Conservation (phyloP, 1,140 invertebrate species). For the Bombus confusus region DNA sequence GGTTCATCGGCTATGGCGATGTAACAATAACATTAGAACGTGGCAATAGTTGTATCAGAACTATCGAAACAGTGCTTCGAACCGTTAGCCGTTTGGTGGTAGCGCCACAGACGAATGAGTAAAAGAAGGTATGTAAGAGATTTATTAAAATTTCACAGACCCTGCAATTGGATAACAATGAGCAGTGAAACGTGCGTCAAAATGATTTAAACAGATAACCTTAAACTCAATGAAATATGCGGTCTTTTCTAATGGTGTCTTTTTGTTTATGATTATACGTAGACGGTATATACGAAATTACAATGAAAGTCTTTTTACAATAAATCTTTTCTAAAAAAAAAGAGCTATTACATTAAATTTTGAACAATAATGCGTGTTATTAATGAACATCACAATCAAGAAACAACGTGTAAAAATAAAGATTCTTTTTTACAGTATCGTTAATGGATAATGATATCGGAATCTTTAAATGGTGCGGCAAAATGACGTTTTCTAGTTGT, state of each 20-base stretch:
- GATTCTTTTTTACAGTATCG: neutral
- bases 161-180: neutral
- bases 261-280: neutral
- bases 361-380: neutral
- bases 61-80: neutral
- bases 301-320: neutral
- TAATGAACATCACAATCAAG: neutral
- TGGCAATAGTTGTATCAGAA: neutral
- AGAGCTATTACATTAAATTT: neutral
- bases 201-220: neutral
- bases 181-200: neutral
- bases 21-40: neutral
- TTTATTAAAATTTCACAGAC: neutral
- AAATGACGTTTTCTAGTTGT: slow-evolving; percentile 4
- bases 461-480: neutral
- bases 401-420: neutral
- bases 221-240: neutral
- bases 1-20: neutral
- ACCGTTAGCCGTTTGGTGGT: neutral
- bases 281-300: neutral
- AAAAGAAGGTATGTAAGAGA: neutral
- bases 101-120: neutral
- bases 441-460: neutral
- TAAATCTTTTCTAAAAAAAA: no score
- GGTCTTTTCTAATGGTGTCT: no score